A percentile compares a stretch with the other conserved stretches of the same genome.
These are phyloP conservation scores for Abrostola tripartita DNA, from an alignment of 2,888 invertebrate genomes.

Conservation along the genomic window DNA sequence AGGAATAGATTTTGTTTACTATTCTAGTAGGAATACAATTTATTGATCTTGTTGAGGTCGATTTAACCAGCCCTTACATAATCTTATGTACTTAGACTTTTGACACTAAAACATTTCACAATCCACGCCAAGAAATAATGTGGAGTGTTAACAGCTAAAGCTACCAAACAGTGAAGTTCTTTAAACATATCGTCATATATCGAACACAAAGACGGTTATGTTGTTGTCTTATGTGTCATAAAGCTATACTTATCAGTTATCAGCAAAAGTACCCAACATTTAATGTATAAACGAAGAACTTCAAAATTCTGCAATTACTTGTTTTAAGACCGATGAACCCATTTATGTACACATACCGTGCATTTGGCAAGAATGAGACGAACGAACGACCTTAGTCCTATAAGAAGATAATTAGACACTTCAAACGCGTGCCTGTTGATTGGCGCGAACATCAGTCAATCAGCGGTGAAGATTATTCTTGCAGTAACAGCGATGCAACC, in stretches of 20 bases:
- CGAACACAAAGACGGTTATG: no score
- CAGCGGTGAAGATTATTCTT: conserved; percentile 30
- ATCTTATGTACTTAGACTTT: neutral
- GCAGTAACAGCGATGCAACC: conserved; percentile 37
- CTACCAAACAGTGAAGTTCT: no score
- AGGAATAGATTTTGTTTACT: neutral
- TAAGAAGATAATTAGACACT: conserved; percentile 18
- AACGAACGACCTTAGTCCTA: conserved; percentile 7
- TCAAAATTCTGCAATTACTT: no score
- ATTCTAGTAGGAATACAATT: neutral
- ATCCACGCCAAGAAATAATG: no score
- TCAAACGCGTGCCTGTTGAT: conserved; percentile 13
- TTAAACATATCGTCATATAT: no score
- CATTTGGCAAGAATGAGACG: conserved; percentile 20
- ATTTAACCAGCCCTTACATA: neutral
- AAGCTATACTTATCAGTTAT: no score
- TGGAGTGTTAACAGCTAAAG: no score
- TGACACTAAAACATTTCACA: no score
- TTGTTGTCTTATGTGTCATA: no score
- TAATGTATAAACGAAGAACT: no score
- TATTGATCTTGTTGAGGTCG: neutral
- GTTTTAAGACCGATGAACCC: conserved; percentile 13
- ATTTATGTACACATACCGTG: neutral
- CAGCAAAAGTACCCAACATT: no score
- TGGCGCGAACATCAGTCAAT: conserved; percentile 16